These are phyloP conservation scores for Proales similis DNA, from an alignment of 1,140 invertebrate species.

Conservation along the genomic window DNA sequence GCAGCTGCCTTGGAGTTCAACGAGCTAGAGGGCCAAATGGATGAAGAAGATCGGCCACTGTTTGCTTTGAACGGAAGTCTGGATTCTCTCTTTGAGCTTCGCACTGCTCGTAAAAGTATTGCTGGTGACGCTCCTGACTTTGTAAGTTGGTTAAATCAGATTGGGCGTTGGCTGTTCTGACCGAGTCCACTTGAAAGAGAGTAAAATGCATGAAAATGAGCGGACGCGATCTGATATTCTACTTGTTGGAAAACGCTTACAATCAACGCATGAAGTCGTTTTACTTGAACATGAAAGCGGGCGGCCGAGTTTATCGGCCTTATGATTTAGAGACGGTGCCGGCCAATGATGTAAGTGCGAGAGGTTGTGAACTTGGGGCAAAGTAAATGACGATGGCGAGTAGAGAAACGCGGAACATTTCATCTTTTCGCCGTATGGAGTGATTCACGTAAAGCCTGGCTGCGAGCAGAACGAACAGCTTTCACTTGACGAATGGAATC, in stretches of 20 bases:
- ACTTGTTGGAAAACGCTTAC: slow-evolving; percentile 23
- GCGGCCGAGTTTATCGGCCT: not conserved
- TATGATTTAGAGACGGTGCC: slow-evolving; percentile 36
- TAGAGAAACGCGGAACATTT: slow-evolving; percentile 18
- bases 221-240: slow-evolving; percentile 31
- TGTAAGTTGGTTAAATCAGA: slow-evolving; percentile 30
- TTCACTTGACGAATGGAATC: slow-evolving; percentile 33
- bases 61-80: not conserved
- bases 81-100: not conserved
- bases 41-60: not conserved
- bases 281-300: not conserved
- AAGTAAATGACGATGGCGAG: too few species aligned
- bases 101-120: not conserved
- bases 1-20: slow-evolving; percentile 16
- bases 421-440: slow-evolving; percentile 33
- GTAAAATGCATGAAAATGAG: slow-evolving; percentile 25
- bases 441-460: slow-evolving; percentile 21
- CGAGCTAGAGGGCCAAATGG: not conserved
- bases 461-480: slow-evolving; percentile 27
- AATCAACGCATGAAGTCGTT: not conserved
- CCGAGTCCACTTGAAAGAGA: not conserved
- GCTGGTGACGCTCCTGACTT: slow-evolving; percentile 7
- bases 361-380: too few species aligned
- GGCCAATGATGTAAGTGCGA: not conserved
- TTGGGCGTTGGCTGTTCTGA: not conserved